Evolutionary conservation across 1,140 invertebrate genomes (phyloP), one percentile per base, ranked within the genome.

Genomic region (Vollenhovia emeryi): DNA sequence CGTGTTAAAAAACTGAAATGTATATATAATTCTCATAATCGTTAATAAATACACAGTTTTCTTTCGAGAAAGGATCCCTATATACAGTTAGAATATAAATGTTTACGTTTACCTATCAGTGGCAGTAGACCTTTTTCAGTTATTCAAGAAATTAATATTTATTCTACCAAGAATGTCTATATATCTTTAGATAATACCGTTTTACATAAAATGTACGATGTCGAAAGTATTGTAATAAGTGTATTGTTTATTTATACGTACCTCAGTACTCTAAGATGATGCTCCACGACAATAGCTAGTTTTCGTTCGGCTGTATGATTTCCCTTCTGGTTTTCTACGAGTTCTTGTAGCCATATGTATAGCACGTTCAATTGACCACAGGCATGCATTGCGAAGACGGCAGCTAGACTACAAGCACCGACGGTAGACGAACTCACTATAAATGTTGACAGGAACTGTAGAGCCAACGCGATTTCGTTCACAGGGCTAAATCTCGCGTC

Each of bases 281-380:
- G 87, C 7, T 84, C 21, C 27, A 93, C 87, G 27, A 93, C 89
- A 13, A 50, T 52, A 3, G 88, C 83, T 3, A 93, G 68, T 79
- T 86, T 91, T 2, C 45, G 60, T 13, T 91, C 62, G 8, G 88
- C 13, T 2, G 11, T 15, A 0, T 30, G 7, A 3, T 52, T 24
- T 59, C 48, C 40, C 11, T 59, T 36, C 7, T 66, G 11, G 11
- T 75, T 76, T 2, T 59, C 57, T 0, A 82, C 45, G 2, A 91
- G 50, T 40, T 85, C 43, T 2, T 66, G 11, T 27, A 90, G 2
- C 69, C 78, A 76, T 9, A 62, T 71, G 45, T 87, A 91, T 6
- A 94, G 18, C 0, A 94, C 89, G 30, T 91, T 74, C 4, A 93
- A 48, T 55, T 93, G 91, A 7, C 89, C 91, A 33, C 91, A 93